These are phyloP conservation scores for Athalia cordata DNA, from an alignment of 2,888 invertebrate species.

Conservation along the genomic window DNA sequence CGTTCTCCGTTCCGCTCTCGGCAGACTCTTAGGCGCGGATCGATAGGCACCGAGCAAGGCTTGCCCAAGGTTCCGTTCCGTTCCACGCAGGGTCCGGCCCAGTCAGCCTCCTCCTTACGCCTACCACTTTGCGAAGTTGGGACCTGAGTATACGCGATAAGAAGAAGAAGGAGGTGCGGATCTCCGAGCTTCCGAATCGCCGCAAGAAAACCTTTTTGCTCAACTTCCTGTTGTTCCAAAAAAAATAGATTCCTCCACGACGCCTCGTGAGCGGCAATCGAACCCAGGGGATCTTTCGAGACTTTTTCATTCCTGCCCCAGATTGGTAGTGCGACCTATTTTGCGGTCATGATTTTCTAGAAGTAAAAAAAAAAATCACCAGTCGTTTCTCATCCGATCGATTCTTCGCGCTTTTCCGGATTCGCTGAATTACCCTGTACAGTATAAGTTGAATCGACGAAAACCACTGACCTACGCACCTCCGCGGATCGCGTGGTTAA, in stretches of 20 bases:
- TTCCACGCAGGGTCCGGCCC: slow-evolving; percentile 44
- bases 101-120: slow-evolving; percentile 27
- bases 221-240: slow-evolving; percentile 26
- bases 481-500: slow-evolving; percentile 4
- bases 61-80: slow-evolving; percentile 55
- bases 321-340: too few species aligned
- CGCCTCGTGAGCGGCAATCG: too few species aligned
- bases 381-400: neutral
- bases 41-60: slow-evolving; percentile 70
- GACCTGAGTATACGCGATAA: neutral
- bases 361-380: neutral
- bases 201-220: slow-evolving; percentile 16
- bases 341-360: neutral
- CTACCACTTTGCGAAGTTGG: slow-evolving; percentile 30
- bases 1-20: slow-evolving; percentile 46
- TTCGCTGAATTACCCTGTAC: neutral
- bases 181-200: too few species aligned
- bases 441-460: slow-evolving; percentile 8
- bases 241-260: too few species aligned
- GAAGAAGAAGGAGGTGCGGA: neutral
- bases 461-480: slow-evolving; percentile 21
- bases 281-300: too few species aligned
- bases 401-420: slow-evolving; percentile 31
- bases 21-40: slow-evolving; percentile 70
- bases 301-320: too few species aligned